A percentile compares a stretch with the other conserved stretches of the same genome.
phyloP scores from a whole-genome alignment of 2,797 vertebrate species.

The Atherinosoma microstoma region DNA sequence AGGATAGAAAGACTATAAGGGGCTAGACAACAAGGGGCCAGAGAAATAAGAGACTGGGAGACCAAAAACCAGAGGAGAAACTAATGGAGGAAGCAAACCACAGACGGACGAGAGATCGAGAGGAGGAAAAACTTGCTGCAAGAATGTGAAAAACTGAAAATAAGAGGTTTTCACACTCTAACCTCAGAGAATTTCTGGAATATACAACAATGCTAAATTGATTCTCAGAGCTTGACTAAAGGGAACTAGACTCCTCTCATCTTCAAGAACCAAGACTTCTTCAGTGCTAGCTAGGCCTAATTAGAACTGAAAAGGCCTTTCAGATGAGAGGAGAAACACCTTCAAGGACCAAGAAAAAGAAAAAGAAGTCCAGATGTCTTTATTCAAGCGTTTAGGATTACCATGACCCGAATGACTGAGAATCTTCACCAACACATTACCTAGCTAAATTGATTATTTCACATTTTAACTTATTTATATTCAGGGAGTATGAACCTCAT shows the following conservation, averaged over 20 bases:
- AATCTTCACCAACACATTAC: no score
- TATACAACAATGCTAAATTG: background rate
- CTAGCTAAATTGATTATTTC: background rate
- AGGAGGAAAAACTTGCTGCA: background rate
- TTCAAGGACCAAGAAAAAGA: background rate
- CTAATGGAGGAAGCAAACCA: background rate
- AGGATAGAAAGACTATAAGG: slow-evolving; percentile 6
- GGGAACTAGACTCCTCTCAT: background rate
- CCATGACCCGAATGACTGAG: no score
- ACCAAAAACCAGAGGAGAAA: slow-evolving; percentile 3
- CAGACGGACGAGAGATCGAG: background rate
- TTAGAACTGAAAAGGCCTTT: background rate
- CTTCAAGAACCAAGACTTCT: background rate
- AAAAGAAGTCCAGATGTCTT: no score
- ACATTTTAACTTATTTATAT: background rate
- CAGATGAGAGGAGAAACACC: background rate
- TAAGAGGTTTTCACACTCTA: background rate
- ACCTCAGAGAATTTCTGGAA: background rate
- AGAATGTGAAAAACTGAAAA: background rate
- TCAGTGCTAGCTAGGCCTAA: background rate
- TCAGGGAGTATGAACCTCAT: slow-evolving; percentile 10
- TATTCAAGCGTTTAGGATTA: no score
- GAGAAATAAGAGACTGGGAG: background rate
- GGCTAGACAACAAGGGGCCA: slow-evolving; percentile 3
- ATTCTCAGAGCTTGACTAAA: background rate